phyloP scores from a whole-genome alignment of 2,113 vertebrate genomes.

The Bujurquina vittata region DNA sequence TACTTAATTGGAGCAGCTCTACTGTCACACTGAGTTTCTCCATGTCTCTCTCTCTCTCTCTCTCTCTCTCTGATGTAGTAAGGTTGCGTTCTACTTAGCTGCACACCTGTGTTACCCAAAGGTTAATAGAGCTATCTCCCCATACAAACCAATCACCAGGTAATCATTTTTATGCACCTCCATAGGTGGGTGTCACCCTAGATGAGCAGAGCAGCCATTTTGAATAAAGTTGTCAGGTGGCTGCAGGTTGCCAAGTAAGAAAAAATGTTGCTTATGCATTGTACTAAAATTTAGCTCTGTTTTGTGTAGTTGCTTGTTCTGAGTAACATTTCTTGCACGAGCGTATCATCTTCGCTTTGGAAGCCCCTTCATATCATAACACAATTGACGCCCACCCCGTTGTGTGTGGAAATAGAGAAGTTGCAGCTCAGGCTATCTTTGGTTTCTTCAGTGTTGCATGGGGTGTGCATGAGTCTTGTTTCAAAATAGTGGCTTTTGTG shows the following conservation, averaged over 20 bases:
- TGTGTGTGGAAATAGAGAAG: not conserved
- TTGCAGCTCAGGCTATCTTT: conserved; percentile 7
- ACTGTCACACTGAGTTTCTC: conserved; percentile 63
- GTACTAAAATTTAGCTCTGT: not conserved
- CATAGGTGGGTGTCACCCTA: conserved; percentile 50
- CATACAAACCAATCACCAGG: conserved; percentile 71
- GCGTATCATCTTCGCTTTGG: not conserved
- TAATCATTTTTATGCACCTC: conserved; percentile 66
- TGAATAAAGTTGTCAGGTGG: conserved; percentile 8
- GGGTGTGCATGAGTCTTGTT: not conserved
- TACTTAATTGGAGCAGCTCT: conserved; percentile 77
- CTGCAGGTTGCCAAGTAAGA: not conserved
- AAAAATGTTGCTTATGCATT: accelerated
- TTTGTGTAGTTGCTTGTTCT: not conserved
- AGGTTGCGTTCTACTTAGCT: conserved; percentile 58
- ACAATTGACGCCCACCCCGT: not conserved
- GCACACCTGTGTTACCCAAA: conserved; percentile 70
- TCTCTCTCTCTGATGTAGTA: conserved; percentile 13
- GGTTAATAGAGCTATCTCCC: conserved; percentile 75
- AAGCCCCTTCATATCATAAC: not conserved
- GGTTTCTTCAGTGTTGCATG: conserved; percentile 6
- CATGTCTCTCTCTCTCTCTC: conserved; percentile 36
- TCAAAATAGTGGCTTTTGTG: conserved; percentile 30
- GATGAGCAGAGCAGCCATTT: conserved; percentile 51
- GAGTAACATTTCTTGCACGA: not conserved